Evolutionary conservation across 2,797 vertebrate species (phyloP).

Genomic region (Dendrocincla fuliginosa): DNA sequence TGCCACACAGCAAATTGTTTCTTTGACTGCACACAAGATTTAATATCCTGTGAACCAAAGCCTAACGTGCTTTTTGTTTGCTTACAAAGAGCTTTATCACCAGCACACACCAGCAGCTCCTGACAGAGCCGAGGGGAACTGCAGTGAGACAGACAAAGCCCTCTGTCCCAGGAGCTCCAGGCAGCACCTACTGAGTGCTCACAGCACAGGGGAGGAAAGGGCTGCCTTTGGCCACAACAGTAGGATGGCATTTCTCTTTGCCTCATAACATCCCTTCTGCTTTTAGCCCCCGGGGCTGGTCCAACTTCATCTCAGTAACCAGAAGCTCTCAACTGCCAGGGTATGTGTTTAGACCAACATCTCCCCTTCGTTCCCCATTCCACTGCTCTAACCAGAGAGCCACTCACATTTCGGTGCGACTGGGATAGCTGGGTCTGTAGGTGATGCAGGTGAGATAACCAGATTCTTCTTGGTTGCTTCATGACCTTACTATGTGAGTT

Average conservation of each 20-base stretch:
- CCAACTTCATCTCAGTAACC: no score
- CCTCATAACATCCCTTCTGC: not conserved
- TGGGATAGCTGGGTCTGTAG: not conserved
- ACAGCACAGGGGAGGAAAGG: not conserved
- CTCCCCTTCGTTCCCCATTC: not conserved
- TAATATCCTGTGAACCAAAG: conserved; percentile 57
- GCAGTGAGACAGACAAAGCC: not conserved
- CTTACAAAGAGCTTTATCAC: conserved; percentile 11
- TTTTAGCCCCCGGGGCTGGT: not conserved
- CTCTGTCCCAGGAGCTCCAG: not conserved
- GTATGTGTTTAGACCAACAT: not conserved
- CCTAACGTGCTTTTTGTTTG: not conserved
- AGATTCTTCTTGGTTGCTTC: not conserved
- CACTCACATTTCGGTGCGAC: not conserved
- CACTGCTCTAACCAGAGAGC: not conserved
- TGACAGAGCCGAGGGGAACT: not conserved
- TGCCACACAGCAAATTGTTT: conserved; percentile 22
- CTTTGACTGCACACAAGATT: conserved; percentile 31
- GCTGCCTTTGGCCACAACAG: not conserved
- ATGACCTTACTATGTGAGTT: not conserved
- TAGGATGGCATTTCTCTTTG: not conserved
- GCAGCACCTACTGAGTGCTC: not conserved
- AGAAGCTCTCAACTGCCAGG: not conserved
- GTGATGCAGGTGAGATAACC: not conserved
- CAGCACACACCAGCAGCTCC: not conserved